Percentiles rank a stretch among this genome's conserved stretches.
Evolutionary conservation across 1,140 invertebrate species (phyloP).

Genomic region (Drosophila arizonae): DNA sequence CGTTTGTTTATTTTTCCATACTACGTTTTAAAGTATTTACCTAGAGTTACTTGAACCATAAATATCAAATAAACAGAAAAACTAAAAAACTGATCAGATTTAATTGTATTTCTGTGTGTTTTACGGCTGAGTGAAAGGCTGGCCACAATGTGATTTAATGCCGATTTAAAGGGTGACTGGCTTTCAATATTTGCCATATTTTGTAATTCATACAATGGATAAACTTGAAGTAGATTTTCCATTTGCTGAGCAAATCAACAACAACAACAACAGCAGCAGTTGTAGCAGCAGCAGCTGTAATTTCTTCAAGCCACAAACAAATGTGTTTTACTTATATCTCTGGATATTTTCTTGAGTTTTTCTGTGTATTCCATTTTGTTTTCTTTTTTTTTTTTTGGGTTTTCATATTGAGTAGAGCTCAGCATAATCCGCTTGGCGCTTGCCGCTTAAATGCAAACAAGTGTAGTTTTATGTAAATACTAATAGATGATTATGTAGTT

Average conservation of each 20-base stretch:
- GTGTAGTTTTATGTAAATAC: conserved; percentile 80
- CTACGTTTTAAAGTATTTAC: conserved; percentile 22
- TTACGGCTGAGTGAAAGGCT: conserved; percentile 7
- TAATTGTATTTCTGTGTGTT: neutral
- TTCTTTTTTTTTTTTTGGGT: conserved; percentile 8
- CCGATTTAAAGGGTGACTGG: conserved; percentile 34
- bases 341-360: conserved; percentile 1
- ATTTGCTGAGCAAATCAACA: conserved; percentile 22
- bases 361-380: conserved; percentile 11
- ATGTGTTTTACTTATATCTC: conserved; percentile 20
- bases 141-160: conserved; percentile 22
- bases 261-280: neutral
- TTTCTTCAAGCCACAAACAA: conserved; percentile 19
- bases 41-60: conserved; percentile 26
- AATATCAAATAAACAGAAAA: conserved; percentile 20
- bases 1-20: too few relatives aligned
- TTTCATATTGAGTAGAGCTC: conserved; percentile 18
- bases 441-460: conserved; percentile 76
- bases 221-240: conserved; percentile 46
- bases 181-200: conserved; percentile 14
- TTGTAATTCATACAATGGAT: conserved; percentile 59
- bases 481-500: conserved; percentile 80
- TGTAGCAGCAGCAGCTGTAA: neutral
- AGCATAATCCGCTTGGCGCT: conserved; percentile 68
- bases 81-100: conserved; percentile 5